Percentiles rank a stretch among this genome's conserved stretches.
These are phyloP conservation scores for Pogonocherus hispidulus DNA, from an alignment of 2,888 invertebrate genomes.

Conservation along the genomic window DNA sequence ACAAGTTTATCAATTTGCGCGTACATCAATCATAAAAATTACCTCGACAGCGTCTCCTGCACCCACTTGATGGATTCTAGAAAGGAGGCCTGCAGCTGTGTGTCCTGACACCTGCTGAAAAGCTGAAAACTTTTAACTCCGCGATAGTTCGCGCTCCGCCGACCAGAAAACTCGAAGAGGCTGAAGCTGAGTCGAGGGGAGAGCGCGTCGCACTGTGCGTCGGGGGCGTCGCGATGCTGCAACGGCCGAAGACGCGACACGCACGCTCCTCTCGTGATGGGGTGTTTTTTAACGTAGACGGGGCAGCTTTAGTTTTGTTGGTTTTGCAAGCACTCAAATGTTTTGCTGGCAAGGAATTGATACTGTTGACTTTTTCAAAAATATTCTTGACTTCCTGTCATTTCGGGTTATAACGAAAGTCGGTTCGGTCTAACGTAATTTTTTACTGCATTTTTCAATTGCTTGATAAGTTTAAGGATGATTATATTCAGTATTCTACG, in stretches of 20 bases:
- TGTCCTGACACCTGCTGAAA: background rate
- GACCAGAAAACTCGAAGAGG: conserved; percentile 14
- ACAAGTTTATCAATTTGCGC: background rate
- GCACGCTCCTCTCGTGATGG: conserved; percentile 20
- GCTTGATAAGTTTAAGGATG: no score
- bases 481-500: no score
- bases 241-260: conserved; percentile 11
- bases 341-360: no score
- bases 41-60: background rate
- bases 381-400: no score
- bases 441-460: no score
- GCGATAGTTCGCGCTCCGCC: background rate
- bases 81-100: no score
- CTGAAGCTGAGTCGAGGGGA: conserved; percentile 12
- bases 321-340: no score
- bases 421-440: no score
- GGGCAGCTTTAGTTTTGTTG: no score
- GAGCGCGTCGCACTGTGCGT: conserved; percentile 39
- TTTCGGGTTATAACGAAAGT: no score
- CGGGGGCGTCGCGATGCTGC: conserved; percentile 18
- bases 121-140: background rate
- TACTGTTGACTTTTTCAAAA: no score
- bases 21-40: background rate
- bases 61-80: background rate
- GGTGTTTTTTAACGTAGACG: background rate